Evolutionary conservation across 2,888 invertebrate species (phyloP), one percentile per base, ranked within the genome.

Genomic region (Synergus laeviventris): DNA sequence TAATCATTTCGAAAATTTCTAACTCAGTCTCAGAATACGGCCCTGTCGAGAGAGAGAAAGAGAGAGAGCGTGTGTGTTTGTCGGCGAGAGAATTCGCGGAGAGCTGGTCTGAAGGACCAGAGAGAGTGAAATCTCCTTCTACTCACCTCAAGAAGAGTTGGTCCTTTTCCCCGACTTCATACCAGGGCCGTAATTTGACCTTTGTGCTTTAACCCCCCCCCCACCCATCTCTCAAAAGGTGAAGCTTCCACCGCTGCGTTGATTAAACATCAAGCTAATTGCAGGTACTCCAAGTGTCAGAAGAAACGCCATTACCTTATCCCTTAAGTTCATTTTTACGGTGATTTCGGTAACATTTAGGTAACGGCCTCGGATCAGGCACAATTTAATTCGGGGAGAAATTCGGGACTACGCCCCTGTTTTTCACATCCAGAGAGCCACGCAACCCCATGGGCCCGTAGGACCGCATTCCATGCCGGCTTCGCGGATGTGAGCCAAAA

Each of bases 391-490:
- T 1, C 24, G 2, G 31, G 4, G 8, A 70, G 45, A 70, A 45
- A 49, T 70, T 70, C 5, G 24, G 49, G 8, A 70, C 49, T 36
- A 70, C 70, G 70, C 70, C 70, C 70, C 49, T 70, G 70, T 70
- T 49, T 70, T 49, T 60, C 76, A 60, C 70, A 56, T 74, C 76
- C 62, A 80, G 76, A 81, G 81, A 82, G 81, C 83, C 83, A 82
- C 79, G 82, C 81, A 82, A 83, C 81, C 83, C 81, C 81, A 79
- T 82, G 79, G 73, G 79, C 64, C 82, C 85, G 89, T 86, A 88
- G 86, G 86, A 89, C 89, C 89, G 86, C 89, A 89, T 89, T 89
- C 89, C 89, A 85, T 81, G 84, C 82, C 84, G 87, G 86, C 86
- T 88, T 82, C 86, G 81, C 81, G 83, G 70, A 75, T 70, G 60